Conservation (phyloP, 2,797 vertebrate genomes). For the Vultur gryphus region DNA sequence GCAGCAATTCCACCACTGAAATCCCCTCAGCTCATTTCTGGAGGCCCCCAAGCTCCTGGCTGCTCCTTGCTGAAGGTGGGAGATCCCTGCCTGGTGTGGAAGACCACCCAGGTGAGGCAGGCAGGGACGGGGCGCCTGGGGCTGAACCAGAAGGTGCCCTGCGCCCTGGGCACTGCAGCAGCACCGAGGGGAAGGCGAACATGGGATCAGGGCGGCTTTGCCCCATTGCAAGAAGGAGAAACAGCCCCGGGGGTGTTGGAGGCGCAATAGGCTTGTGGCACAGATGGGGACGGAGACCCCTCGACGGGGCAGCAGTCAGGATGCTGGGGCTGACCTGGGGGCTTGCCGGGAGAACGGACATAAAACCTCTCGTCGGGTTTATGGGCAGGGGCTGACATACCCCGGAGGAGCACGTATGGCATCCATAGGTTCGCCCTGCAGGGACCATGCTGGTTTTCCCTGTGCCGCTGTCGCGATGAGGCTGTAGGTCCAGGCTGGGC, state of each 20-base stretch:
- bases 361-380: accelerated
- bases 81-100: not conserved
- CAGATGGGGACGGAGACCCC: not conserved
- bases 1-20: not conserved
- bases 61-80: not conserved
- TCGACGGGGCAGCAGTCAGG: accelerated
- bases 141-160: not conserved
- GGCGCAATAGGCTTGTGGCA: accelerated
- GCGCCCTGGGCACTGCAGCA: not conserved
- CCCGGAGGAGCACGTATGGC: accelerated
- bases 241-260: accelerated
- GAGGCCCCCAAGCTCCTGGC: accelerated
- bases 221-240: not conserved
- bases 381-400: not conserved
- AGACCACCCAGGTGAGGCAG: not conserved
- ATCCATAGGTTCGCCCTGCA: not conserved
- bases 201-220: not conserved
- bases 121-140: accelerated
- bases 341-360: accelerated
- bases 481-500: not conserved
- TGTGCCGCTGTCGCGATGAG: not conserved
- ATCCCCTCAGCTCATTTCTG: not conserved
- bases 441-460: not conserved
- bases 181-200: not conserved
- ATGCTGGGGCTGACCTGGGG: not conserved